phyloP scores from a whole-genome alignment of 2,113 vertebrate species.

The Odocoileus hemionus region DNA sequence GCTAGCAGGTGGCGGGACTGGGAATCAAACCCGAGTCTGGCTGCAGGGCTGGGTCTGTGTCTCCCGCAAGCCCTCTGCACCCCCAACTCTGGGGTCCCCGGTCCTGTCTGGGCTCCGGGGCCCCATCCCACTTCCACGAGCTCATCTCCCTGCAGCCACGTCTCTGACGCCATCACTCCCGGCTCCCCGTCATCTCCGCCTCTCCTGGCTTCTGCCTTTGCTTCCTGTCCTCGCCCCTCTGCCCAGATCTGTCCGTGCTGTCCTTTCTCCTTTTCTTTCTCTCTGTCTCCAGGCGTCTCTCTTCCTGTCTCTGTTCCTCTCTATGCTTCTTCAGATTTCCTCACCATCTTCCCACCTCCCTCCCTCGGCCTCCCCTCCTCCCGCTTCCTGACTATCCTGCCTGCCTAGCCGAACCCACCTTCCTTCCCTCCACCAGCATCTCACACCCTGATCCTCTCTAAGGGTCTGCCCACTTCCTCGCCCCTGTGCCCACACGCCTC shows the following conservation, averaged over 20 bases:
- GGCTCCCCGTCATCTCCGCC: no score
- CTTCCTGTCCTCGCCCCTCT: background rate
- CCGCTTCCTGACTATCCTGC: background rate
- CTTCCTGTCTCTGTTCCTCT: background rate
- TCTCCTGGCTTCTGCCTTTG: background rate
- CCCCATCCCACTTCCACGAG: background rate
- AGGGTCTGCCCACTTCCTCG: background rate
- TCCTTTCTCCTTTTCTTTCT: background rate
- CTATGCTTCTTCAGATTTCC: background rate
- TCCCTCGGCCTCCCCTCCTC: background rate
- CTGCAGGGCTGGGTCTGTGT: accelerated
- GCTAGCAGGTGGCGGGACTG: background rate
- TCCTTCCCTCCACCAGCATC: background rate
- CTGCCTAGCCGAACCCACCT: background rate
- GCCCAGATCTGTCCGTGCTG: accelerated
- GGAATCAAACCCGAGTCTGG: background rate
- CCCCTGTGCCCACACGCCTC: background rate
- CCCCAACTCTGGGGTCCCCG: background rate
- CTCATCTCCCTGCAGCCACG: background rate
- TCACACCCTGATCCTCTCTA: background rate
- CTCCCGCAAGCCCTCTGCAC: background rate
- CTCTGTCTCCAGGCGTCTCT: background rate
- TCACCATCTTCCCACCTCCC: background rate
- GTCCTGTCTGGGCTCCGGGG: background rate
- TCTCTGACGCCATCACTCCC: background rate